These are phyloP conservation scores for Nothobranchius kuhntae DNA, from an alignment of 2,113 vertebrate species.

Conservation along the genomic window DNA sequence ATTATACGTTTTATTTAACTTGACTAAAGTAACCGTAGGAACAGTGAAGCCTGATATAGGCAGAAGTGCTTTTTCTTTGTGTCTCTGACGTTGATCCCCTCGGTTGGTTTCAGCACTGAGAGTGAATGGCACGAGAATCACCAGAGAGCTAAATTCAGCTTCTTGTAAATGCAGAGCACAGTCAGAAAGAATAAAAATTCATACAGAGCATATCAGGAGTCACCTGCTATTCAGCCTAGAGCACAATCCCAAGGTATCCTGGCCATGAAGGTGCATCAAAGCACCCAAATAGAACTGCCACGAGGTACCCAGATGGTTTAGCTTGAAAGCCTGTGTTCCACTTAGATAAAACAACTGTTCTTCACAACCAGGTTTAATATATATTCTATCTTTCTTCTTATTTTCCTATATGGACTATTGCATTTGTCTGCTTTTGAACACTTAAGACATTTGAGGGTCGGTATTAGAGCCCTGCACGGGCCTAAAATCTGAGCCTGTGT, in stretches of 20 bases:
- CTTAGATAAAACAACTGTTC: slow-evolving; percentile 39
- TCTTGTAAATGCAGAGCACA: slow-evolving; percentile 59
- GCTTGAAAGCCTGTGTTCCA: slow-evolving; percentile 21
- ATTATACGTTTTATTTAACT: slow-evolving; percentile 29
- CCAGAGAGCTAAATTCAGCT: slow-evolving; percentile 45
- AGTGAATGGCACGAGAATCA: slow-evolving; percentile 64
- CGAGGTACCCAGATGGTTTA: slow-evolving; percentile 36
- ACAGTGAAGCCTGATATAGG: slow-evolving; percentile 4
- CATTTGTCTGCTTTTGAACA: slow-evolving; percentile 19
- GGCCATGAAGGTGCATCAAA: slow-evolving; percentile 68
- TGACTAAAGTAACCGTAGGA: slow-evolving; percentile 31
- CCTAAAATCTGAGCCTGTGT: no score
- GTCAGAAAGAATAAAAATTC: slow-evolving; percentile 62
- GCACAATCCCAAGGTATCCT: slow-evolving; percentile 35
- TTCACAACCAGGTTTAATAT: slow-evolving; percentile 38
- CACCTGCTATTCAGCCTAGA: slow-evolving; percentile 57
- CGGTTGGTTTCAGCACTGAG: slow-evolving; percentile 20
- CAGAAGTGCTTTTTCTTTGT: slow-evolving; percentile 33
- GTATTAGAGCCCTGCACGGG: no score
- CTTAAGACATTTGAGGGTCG: neutral
- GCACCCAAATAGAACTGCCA: slow-evolving; percentile 53
- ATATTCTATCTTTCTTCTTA: slow-evolving; percentile 37
- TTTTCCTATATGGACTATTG: slow-evolving; percentile 14
- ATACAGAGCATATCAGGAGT: slow-evolving; percentile 58
- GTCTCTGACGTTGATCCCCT: slow-evolving; percentile 16